Evolutionary conservation across 64 coral and sea anemone genomes (phyloP), one percentile per base, ranked within the genome.

Genomic region (Actinia equina): DNA sequence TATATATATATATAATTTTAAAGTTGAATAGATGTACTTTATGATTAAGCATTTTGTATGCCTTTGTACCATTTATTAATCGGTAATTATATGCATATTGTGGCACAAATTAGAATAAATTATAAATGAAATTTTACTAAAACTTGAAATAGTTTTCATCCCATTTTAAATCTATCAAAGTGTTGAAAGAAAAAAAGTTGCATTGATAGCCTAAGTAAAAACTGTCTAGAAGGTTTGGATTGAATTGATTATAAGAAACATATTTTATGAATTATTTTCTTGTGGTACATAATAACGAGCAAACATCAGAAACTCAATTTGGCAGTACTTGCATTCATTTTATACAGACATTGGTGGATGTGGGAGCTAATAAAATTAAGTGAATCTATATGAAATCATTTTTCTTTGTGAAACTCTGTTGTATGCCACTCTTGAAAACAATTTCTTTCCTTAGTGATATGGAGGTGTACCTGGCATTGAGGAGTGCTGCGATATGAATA

Each of bases 381-480:
- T 74, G 22, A 4, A 41, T 26, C 7, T 12, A 74, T 2, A 74
- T 7, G 30, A n/a, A 49, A 82, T 46, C 17, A 82, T 81, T 82
- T 64, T 37, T 63, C 27, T 19, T 59, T 61, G 43, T 86, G 85
- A 43, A 20, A 86, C 62, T 71, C 85, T 37, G 4, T 69, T 11
- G 44, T 86, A n/a, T 71, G 85, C 37, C 59, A 86, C 5, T 44
- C 67, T 67, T 65, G 15, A 20, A 86, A 86, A 44, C 85, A 86
- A 18, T 86, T 74, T 56, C 19, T 41, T 1, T 43, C 42, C 60
- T 74, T 86, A 18, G 86, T 74, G 15, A 87, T 51, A 30, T 87
- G 86, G 42, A 87, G 62, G 64, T 76, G 52, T 52, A 54, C 69
- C 88, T 83, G 56, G 54, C 86, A 87, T n/a, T n/a, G n/a, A n/a